Base-by-base conservation (phyloP, 1,140 invertebrate genomes). In the Uloborus diversus region DNA sequence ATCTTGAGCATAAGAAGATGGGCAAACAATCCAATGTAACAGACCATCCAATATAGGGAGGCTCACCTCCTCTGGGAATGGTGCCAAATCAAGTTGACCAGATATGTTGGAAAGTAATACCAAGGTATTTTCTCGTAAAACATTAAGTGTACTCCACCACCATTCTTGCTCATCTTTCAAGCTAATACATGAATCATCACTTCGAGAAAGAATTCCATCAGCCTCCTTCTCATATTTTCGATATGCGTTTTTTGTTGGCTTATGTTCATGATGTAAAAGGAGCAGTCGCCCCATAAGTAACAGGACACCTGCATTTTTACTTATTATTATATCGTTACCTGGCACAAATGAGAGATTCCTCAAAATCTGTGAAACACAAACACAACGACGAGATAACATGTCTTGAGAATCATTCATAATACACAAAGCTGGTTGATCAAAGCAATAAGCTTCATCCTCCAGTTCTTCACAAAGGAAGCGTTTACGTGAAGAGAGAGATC, bases 301-400 rank as follows among this genome's bases (percentile, higher is more conserved):
- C 51, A 99, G 89, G 84, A 99, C 94, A 13, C 92, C 92, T 3
- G 92, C 89, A 85, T 94, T 95, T 85, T 93, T 93, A 20, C 94
- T 92, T 87, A 99, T 93, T 84, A 97, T 93, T 9, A 88, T 88
- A 86, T 99, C 97, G 87, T 99, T 99, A 57, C 96, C 96, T 51
- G 96, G 96, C 84, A 99, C 94, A 88, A 99, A 99, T 0, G 96
- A 98, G 81, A 99, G 90, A 86, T 97, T 98, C 75, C 98, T 91
- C 65, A 99, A 89, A 70, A 88, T 97, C 93, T 88, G 97, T 65
- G 94, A 97, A 79, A 98, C 89, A 85, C 94, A 96, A 35, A 98
- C 91, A 87, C 95, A 97, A 78, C 96, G 91, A 79, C 93, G 90
- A 3, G 94, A 93, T 35, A 98, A 86, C 79, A 92, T 91, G 84